Conservation (phyloP, 2,888 invertebrate species). For the Oxystoma pomonae region DNA sequence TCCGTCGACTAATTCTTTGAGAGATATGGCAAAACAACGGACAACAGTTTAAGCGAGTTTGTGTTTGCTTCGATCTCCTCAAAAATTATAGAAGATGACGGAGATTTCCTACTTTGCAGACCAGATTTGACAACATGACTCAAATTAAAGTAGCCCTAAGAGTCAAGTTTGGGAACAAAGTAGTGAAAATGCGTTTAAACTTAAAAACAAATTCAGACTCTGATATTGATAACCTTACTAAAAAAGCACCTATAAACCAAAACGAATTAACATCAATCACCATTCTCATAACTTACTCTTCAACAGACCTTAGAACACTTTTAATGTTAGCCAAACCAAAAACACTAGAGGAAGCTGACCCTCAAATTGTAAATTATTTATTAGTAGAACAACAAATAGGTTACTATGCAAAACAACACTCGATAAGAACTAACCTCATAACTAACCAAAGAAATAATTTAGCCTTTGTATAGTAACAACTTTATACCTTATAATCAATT, state of each 20-base stretch:
- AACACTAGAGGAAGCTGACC: too few relatives aligned
- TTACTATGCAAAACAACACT: too few relatives aligned
- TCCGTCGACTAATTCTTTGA: constrained; percentile 13
- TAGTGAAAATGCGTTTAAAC: too few relatives aligned
- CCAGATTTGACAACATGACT: constrained; percentile 15
- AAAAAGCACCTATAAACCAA: constrained; percentile 6
- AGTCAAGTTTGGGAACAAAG: constrained; percentile 9
- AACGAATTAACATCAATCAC: constrained; percentile 6
- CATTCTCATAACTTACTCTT: constrained; percentile 2
- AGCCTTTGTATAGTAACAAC: neutral
- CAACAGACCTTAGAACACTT: too few relatives aligned
- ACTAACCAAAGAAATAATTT: constrained; percentile 1
- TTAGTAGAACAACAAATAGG: neutral
- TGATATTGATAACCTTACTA: neutral
- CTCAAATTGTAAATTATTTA: too few relatives aligned
- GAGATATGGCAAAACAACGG: too few relatives aligned
- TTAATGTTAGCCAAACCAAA: too few relatives aligned
- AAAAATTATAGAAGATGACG: constrained; percentile 14
- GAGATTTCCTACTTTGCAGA: constrained; percentile 14
- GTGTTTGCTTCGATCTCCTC: constrained; percentile 14
- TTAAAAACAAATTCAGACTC: constrained; percentile 9
- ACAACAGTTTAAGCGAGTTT: too few relatives aligned
- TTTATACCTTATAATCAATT: neutral
- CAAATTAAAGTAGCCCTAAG: constrained; percentile 7
- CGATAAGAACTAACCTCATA: constrained; percentile 6